Evolutionary conservation across 2,113 vertebrate species (phyloP).

Genomic region (Grantiella picta): DNA sequence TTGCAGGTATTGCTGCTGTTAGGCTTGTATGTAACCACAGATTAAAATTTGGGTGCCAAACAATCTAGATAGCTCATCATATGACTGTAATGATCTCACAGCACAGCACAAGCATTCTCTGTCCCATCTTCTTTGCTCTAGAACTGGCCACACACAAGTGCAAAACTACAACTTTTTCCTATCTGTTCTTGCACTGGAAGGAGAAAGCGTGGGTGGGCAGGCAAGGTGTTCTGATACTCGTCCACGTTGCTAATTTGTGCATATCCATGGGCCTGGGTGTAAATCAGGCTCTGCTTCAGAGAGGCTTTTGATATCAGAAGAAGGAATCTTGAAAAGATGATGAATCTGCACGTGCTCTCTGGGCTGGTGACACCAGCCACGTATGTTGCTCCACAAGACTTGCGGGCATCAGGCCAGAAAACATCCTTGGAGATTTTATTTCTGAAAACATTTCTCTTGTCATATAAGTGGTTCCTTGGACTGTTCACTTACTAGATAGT

Average conservation of each 20-base stretch:
- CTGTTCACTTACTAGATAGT: background rate
- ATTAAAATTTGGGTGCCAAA: background rate
- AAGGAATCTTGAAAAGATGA: background rate
- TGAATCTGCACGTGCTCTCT: fast-evolving
- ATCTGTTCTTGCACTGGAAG: background rate
- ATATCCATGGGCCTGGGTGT: background rate
- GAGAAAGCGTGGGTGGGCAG: background rate
- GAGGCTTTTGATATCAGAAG: background rate
- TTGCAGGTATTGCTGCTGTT: background rate
- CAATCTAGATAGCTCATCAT: constrained; percentile 1
- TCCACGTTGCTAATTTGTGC: background rate
- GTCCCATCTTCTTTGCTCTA: background rate
- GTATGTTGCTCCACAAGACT: fast-evolving
- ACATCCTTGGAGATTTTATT: background rate
- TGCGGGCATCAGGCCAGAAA: background rate
- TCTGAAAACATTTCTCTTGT: background rate
- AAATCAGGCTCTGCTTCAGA: background rate
- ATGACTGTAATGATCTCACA: background rate
- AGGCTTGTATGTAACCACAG: background rate
- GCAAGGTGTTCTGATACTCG: background rate
- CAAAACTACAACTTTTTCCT: background rate
- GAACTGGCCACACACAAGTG: fast-evolving
- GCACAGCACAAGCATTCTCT: background rate
- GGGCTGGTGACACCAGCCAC: fast-evolving
- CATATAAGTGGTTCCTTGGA: background rate